Percentiles rank a stretch among this genome's conserved stretches.
phyloP scores from a whole-genome alignment of 2,113 vertebrate genomes.

The Oreotragus oreotragus region DNA sequence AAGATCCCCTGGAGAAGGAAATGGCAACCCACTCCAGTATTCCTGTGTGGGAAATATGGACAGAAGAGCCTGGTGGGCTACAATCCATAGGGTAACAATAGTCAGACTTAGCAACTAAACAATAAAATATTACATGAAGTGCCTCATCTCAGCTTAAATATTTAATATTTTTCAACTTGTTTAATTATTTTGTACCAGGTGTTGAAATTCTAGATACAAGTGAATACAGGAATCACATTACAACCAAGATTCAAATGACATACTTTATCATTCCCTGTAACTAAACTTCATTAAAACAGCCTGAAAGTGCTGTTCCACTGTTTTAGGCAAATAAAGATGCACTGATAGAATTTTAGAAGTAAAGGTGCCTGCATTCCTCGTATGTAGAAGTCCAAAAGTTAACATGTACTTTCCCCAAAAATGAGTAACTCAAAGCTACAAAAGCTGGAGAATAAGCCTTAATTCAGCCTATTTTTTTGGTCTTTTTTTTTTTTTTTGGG shows the following conservation, averaged over 20 bases:
- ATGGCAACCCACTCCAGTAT: not conserved
- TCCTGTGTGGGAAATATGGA: not conserved
- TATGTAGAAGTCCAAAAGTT: constrained; percentile 23
- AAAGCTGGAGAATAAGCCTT: not conserved
- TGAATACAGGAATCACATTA: not conserved
- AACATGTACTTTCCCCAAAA: not conserved
- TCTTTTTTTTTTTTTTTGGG: not conserved
- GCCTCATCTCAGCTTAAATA: not conserved
- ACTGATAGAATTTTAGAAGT: not conserved
- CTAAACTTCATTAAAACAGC: constrained; percentile 30
- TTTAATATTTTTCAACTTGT: not conserved
- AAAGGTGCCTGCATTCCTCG: not conserved
- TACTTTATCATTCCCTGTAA: not conserved
- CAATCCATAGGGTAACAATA: not conserved
- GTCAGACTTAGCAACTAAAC: not conserved
- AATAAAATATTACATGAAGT: not conserved
- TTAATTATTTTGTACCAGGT: not conserved
- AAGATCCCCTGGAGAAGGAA: not conserved
- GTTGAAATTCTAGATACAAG: constrained; percentile 10
- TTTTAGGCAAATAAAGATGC: constrained; percentile 29
- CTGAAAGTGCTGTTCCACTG: not conserved
- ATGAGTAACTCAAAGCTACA: constrained; percentile 4
- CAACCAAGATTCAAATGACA: constrained; percentile 14
- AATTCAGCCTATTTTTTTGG: not conserved
- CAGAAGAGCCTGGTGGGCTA: not conserved